Base-by-base conservation (phyloP, 2,888 invertebrate species). In the Phoenoteleia sp. region DNA sequence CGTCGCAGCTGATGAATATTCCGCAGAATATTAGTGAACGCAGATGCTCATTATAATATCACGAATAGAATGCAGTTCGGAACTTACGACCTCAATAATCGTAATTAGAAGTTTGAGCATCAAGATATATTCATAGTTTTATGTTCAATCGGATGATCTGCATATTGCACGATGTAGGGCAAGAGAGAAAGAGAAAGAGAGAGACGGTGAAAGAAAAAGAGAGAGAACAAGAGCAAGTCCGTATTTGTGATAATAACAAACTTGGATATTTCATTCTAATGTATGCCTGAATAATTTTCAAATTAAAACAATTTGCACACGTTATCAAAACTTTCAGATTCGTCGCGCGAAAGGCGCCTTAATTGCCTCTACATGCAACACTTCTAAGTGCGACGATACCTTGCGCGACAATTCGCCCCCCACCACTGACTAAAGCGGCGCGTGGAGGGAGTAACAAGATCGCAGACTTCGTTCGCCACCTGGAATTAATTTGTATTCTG, bases 31-130 rank as follows among this genome's bases (percentile, higher is more conserved):
- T 72, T 66, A 83, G 77, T 29, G 45, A 56, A 60, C 64, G 58
- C 67, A 83, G 77, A 72, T 72, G 77, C 74, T 77, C 83, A 83
- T 79, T 79, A 83, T 83, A 77, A 77, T 72, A 72, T 82, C 82
- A 66, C 64, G 71, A 82, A 64, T 71, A 71, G 76, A 77, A 82
- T 66, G 66, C 71, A 47, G 69, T 71, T 71, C 71, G 39, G 42
- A 76, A 39, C 54, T 36, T 45, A 60, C 67, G 83, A 83, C 82
- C 82, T 77, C 72, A 72, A 77, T 77, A 77, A 83, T 77, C 69
- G 77, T 83, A 83, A 83, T 83, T 83, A 83, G 82, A 83, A 83
- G 72, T 83, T 83, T 66, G 77, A 72, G 72, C 77, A 72, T 76
- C 76, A 75, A 81, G 75, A 81, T 81, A 76, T 82, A 69, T 81